Conservation (phyloP, 2,113 vertebrate species). For the Phasianus colchicus region DNA sequence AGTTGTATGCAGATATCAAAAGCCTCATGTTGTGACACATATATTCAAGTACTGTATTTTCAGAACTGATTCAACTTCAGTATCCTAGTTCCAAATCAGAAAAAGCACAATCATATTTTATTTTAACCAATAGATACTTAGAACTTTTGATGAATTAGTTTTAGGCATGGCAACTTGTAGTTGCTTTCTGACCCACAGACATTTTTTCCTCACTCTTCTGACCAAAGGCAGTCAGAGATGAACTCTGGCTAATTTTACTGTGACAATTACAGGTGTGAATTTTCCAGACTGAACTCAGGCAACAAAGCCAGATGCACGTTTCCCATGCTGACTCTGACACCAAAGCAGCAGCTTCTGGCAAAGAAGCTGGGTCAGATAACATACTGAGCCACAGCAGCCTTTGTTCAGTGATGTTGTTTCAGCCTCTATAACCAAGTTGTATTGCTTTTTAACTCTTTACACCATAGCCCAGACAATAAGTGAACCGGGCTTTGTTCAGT, state of each 20-base stretch:
- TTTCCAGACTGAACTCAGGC: neutral
- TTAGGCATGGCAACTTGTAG: neutral
- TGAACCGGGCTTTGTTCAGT: neutral
- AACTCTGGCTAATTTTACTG: neutral
- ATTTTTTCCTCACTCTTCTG: neutral
- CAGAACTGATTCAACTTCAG: neutral
- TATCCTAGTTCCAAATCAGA: neutral
- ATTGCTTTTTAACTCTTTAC: neutral
- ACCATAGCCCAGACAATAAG: neutral
- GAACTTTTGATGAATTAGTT: neutral
- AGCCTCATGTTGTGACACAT: neutral
- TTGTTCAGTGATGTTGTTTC: neutral
- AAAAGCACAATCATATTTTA: neutral
- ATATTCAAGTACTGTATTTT: neutral
- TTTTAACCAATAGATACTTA: neutral
- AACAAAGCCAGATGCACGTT: rapidly evolving
- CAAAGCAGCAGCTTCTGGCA: neutral
- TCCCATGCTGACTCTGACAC: neutral
- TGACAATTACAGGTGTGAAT: neutral
- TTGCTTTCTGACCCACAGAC: neutral
- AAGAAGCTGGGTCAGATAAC: neutral
- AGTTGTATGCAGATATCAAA: neutral
- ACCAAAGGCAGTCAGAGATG: neutral
- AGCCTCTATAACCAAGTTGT: neutral
- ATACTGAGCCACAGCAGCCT: neutral